A percentile compares a stretch with the other conserved stretches of the same genome.
These are phyloP conservation scores for Bos taurus DNA, from an alignment of 2,113 vertebrate genomes.

Conservation along the genomic window ARS-UCD2.0 NC_037338.1:39445001-39445500, in stretches of 20 bases:
- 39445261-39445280: not conserved
- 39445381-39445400: not conserved
- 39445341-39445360: not conserved
- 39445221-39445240: not conserved
- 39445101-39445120: not conserved
- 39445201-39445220: not conserved
- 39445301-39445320: not conserved
- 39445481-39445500: not conserved
- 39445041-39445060: slow-evolving; percentile 18
- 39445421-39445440: not conserved
- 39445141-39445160: not conserved
- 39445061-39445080: not conserved
- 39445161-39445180: not conserved
- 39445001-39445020: not conserved
- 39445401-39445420: not conserved
- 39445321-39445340: not conserved
- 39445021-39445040: not conserved
- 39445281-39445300: slow-evolving; percentile 19
- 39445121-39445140: not conserved
- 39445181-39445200: not conserved
- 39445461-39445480: not conserved
- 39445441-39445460: not conserved
- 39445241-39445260: slow-evolving; percentile 1
- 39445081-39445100: not conserved
- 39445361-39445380: not conserved